Conservation (phyloP, 2,797 vertebrate species). For the Schizopygopsis malacanthus region DNA sequence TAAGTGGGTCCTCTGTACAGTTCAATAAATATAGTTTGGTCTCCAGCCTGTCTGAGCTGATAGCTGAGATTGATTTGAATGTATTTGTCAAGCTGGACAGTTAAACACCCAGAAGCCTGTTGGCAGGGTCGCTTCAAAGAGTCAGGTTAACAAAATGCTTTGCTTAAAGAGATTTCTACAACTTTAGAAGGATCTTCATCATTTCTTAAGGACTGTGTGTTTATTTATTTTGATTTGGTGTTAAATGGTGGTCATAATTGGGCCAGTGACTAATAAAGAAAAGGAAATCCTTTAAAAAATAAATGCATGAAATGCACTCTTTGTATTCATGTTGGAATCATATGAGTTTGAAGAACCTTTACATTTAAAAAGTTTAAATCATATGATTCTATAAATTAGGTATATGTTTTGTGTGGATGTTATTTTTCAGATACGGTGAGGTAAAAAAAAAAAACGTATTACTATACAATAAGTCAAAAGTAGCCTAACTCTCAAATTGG, state of each 20-base stretch:
- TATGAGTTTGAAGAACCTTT: background rate
- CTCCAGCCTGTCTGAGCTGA: slow-evolving; percentile 68
- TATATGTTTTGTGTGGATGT: background rate
- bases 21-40: slow-evolving; percentile 72
- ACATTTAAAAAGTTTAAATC: background rate
- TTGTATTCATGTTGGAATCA: background rate
- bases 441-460: no score
- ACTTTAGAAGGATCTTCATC: background rate
- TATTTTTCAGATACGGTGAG: no score
- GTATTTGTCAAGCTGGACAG: slow-evolving; percentile 68
- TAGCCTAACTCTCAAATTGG: no score
- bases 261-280: background rate
- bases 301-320: background rate
- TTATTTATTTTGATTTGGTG: background rate
- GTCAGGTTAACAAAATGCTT: slow-evolving; percentile 23
- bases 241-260: background rate
- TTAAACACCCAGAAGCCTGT: slow-evolving; percentile 53
- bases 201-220: background rate
- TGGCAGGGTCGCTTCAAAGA: slow-evolving; percentile 19
- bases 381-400: background rate
- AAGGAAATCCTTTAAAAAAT: background rate
- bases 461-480: no score
- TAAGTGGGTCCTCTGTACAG: slow-evolving; percentile 70
- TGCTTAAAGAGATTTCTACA: slow-evolving; percentile 1
- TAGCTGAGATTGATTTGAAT: slow-evolving; percentile 72